These are phyloP conservation scores for Scolanthus callimorphus DNA, from an alignment of 92 coral and sea anemone species.

Conservation along the genomic window DNA sequence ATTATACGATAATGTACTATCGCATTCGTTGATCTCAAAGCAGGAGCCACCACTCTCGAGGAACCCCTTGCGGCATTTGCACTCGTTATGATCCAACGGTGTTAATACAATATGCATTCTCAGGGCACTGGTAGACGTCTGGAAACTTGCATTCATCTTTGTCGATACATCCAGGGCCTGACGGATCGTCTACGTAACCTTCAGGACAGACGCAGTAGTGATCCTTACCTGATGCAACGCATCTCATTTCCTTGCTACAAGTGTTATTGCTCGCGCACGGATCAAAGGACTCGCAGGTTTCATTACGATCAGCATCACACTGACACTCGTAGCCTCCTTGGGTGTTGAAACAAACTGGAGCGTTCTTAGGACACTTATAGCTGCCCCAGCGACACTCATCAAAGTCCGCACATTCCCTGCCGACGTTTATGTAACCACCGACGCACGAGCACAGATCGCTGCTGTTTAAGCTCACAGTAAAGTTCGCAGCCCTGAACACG, in stretches of 20 bases:
- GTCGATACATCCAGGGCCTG: slow-evolving; percentile 43
- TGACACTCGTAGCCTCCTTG: slow-evolving; percentile 71
- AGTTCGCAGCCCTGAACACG: too few relatives aligned
- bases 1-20: slow-evolving; percentile 17
- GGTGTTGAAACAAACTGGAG: too few relatives aligned
- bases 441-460: too few relatives aligned
- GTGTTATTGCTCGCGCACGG: slow-evolving; percentile 49
- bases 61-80: slow-evolving; percentile 51
- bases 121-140: slow-evolving; percentile 28
- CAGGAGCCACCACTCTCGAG: slow-evolving; percentile 50
- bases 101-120: slow-evolving; percentile 38
- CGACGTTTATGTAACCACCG: too few relatives aligned
- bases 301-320: slow-evolving; percentile 43
- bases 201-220: slow-evolving; percentile 63
- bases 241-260: slow-evolving; percentile 46
- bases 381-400: too few relatives aligned
- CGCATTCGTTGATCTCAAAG: slow-evolving; percentile 58
- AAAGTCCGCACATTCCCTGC: too few relatives aligned
- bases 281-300: slow-evolving; percentile 43
- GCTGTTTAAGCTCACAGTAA: too few relatives aligned
- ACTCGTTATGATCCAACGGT: slow-evolving; percentile 48
- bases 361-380: too few relatives aligned
- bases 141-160: slow-evolving; percentile 40
- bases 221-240: slow-evolving; percentile 43
- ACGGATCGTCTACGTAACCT: slow-evolving; percentile 35